Conservation (phyloP, 2,888 invertebrate species). For the Eudasyphora cyanicolor region DNA sequence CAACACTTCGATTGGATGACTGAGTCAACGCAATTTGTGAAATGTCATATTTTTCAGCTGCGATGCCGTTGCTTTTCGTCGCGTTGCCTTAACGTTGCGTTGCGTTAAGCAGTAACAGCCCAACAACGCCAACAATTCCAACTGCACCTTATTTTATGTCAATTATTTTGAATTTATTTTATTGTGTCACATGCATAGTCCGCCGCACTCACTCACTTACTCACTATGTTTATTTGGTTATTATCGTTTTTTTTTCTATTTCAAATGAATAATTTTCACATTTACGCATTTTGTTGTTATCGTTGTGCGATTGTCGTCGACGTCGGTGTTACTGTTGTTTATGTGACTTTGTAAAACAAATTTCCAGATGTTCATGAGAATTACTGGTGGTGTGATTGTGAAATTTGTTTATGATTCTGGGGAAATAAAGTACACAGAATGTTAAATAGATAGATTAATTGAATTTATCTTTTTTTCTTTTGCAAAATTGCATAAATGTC, state of each 20-base stretch:
- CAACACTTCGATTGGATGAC: not conserved
- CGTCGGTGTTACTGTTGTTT: no score
- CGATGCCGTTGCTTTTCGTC: not conserved
- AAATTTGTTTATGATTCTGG: no score
- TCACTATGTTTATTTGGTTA: not conserved
- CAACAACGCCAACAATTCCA: not conserved
- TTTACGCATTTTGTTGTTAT: constrained; percentile 7
- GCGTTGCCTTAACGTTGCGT: no score
- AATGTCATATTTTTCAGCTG: not conserved
- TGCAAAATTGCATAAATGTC: no score
- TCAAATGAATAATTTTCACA: constrained; percentile 19
- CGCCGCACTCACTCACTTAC: not conserved
- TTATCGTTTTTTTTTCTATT: not conserved
- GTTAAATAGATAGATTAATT: no score
- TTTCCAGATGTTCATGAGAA: no score
- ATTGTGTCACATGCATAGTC: constrained; percentile 53
- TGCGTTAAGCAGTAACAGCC: not conserved
- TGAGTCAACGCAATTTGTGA: not conserved
- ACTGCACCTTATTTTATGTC: constrained; percentile 59
- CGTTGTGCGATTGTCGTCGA: no score
- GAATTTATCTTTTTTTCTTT: no score
- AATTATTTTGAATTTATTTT: constrained; percentile 61
- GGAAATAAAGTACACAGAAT: no score
- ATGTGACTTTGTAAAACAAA: no score
- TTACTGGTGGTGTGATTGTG: no score